phyloP scores from a whole-genome alignment of 2,797 vertebrate genomes.

The Phrynocephalus forsythii region DNA sequence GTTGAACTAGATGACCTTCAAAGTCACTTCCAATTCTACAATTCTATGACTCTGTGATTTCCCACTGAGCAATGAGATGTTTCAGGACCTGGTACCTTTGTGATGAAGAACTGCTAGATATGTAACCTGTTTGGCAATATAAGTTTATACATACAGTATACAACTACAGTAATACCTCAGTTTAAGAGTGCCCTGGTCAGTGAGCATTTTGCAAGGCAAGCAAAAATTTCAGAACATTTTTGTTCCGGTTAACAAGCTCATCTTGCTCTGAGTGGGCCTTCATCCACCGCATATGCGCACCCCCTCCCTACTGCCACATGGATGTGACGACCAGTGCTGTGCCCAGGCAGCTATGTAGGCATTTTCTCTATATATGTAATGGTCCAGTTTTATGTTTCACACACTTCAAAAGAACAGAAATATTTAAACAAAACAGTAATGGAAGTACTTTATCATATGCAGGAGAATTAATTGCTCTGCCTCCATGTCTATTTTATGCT shows the following conservation, averaged over 20 bases:
- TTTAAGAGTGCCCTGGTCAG: too few species aligned
- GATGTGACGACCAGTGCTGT: too few species aligned
- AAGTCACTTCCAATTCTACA: background rate
- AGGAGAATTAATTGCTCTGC: background rate
- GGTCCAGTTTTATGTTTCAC: slow-evolving; percentile 14
- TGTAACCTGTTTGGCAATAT: background rate
- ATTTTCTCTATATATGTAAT: background rate
- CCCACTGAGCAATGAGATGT: background rate
- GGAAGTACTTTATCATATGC: slow-evolving; percentile 19
- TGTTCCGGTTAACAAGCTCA: too few species aligned
- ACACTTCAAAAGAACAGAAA: background rate
- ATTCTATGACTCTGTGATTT: background rate
- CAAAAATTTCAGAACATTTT: too few species aligned
- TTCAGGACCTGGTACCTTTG: background rate
- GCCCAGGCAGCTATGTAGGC: background rate
- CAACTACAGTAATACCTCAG: background rate
- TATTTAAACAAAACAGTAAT: slow-evolving; percentile 19
- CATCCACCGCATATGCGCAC: too few species aligned
- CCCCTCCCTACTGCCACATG: too few species aligned
- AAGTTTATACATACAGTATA: background rate
- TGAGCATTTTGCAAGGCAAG: too few species aligned
- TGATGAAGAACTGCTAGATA: background rate
- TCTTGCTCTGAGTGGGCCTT: too few species aligned
- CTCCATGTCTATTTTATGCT: slow-evolving; percentile 8
- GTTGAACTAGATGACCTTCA: too few species aligned